A percentile compares a stretch with the other conserved stretches of the same genome.
phyloP scores from a whole-genome alignment of 1,140 invertebrate species.

The Campoletis sonorensis region DNA sequence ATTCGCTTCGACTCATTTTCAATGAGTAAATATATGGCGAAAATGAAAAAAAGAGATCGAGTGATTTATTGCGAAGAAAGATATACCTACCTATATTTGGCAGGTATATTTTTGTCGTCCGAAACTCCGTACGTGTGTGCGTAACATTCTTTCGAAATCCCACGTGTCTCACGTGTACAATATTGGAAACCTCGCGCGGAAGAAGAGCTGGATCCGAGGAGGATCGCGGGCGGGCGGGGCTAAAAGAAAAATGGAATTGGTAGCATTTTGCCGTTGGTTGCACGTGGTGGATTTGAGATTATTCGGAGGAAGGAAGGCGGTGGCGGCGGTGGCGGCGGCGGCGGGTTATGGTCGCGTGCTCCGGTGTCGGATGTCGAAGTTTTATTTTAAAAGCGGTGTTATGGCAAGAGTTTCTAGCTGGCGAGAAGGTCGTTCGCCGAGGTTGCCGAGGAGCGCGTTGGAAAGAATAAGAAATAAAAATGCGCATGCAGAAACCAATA shows the following conservation, averaged over 20 bases:
- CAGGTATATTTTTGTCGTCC: neutral
- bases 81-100: too few species aligned
- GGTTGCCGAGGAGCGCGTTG: neutral
- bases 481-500: constrained; percentile 68
- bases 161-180: neutral
- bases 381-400: constrained; percentile 53
- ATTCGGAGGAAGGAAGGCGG: constrained; percentile 23
- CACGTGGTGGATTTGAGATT: constrained; percentile 28
- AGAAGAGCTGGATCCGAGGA: neutral
- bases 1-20: too few species aligned
- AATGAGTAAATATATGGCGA: too few species aligned
- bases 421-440: neutral
- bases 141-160: neutral
- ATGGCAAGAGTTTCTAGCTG: neutral
- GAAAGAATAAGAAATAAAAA: constrained; percentile 68
- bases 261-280: constrained; percentile 17
- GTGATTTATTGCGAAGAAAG: neutral
- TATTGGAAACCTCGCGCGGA: neutral
- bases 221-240: too few species aligned
- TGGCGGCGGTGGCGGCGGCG: too few species aligned
- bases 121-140: neutral
- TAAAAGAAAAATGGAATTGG: constrained; percentile 17
- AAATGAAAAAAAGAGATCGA: too few species aligned
- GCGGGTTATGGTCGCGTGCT: neutral
- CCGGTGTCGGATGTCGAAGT: constrained; percentile 46